phyloP scores from a whole-genome alignment of 1,140 invertebrate genomes.

The Lordiphosa clarofinis region DNA sequence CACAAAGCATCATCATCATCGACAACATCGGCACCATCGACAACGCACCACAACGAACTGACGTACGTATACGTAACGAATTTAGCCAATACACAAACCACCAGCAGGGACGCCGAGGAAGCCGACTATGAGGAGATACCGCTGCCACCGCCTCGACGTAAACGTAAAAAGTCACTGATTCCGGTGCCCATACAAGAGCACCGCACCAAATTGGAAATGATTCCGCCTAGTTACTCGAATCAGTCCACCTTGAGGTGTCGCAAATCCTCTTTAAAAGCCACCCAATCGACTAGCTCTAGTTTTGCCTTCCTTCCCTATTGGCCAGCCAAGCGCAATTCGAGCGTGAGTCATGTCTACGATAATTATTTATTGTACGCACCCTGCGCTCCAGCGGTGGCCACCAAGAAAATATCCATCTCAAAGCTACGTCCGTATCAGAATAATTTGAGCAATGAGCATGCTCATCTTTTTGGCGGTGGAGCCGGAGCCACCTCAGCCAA shows the following conservation, averaged over 20 bases:
- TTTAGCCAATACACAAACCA: slow-evolving; percentile 67
- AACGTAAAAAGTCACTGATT: slow-evolving; percentile 55
- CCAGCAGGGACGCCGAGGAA: slow-evolving; percentile 6
- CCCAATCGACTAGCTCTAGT: slow-evolving; percentile 72
- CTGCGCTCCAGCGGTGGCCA: slow-evolving; percentile 31
- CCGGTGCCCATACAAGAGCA: slow-evolving; percentile 63
- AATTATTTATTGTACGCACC: slow-evolving; percentile 67
- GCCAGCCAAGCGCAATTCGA: slow-evolving; percentile 71
- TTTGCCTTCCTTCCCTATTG: slow-evolving; percentile 75
- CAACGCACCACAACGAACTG: slow-evolving; percentile 62
- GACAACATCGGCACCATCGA: slow-evolving; percentile 25
- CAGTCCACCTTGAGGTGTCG: slow-evolving; percentile 63
- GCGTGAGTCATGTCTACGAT: slow-evolving; percentile 74
- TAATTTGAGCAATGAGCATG: slow-evolving; percentile 68
- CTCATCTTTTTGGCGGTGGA: slow-evolving; percentile 54
- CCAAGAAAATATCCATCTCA: slow-evolving; percentile 18
- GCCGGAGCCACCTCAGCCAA: slow-evolving; percentile 18
- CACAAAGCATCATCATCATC: slow-evolving; percentile 37
- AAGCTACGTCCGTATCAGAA: slow-evolving; percentile 59
- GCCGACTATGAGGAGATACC: slow-evolving; percentile 12
- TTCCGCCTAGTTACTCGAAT: slow-evolving; percentile 73
- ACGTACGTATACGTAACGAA: slow-evolving; percentile 79
- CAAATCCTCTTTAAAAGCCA: slow-evolving; percentile 63
- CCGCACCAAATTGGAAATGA: slow-evolving; percentile 63
- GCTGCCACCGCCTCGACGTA: slow-evolving; percentile 50